Evolutionary conservation across 2,113 vertebrate genomes (phyloP).

Genomic region (Oreochromis tanganicae): DNA sequence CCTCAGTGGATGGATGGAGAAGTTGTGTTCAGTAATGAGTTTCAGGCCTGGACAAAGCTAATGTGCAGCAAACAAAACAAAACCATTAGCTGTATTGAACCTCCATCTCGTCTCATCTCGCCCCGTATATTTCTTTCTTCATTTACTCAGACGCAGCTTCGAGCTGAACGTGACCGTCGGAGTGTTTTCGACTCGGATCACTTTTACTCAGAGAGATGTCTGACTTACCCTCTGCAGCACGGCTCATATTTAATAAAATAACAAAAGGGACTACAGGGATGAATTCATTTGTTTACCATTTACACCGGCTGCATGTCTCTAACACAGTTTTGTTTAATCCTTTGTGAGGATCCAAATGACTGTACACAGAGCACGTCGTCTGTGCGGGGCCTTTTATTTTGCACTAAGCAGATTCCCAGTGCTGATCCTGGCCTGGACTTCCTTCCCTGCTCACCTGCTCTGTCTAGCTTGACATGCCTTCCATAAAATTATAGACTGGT

Average conservation of each 20-base stretch:
- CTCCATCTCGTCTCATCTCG: background rate
- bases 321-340: background rate
- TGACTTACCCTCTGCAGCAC: fast-evolving
- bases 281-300: background rate
- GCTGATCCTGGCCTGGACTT: background rate
- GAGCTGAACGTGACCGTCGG: background rate
- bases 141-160: background rate
- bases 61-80: slow-evolving; percentile 15
- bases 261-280: background rate
- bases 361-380: background rate
- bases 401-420: background rate
- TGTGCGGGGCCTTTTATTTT: background rate
- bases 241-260: background rate
- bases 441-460: background rate
- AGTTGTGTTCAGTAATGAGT: background rate
- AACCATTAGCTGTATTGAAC: background rate
- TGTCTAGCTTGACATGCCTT: background rate
- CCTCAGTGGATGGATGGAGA: background rate
- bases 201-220: background rate
- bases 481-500: background rate
- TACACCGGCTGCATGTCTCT: background rate
- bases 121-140: background rate
- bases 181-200: background rate
- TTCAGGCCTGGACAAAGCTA: background rate
- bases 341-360: background rate